phyloP scores from a whole-genome alignment of 2,113 vertebrate genomes.

The Aramus guarauna region DNA sequence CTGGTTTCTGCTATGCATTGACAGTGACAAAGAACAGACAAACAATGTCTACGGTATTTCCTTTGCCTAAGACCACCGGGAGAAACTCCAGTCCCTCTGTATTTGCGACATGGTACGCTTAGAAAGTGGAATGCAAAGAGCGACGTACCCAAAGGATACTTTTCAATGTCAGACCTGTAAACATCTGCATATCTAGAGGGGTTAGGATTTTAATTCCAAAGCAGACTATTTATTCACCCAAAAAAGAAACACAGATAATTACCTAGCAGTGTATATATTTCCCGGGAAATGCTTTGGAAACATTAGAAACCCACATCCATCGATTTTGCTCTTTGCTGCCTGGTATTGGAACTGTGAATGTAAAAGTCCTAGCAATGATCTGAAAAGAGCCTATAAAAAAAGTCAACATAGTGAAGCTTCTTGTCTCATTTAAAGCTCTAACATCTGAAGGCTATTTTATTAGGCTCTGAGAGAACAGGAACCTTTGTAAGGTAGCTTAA shows the following conservation, averaged over 20 bases:
- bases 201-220: background rate
- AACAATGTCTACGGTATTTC: background rate
- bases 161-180: background rate
- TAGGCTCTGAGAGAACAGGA: background rate
- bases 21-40: background rate
- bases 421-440: background rate
- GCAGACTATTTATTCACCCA: background rate
- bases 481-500: background rate
- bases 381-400: background rate
- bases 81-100: background rate
- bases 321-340: background rate
- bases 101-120: background rate
- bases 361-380: background rate
- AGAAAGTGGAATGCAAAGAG: background rate
- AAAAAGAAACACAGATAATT: background rate
- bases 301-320: background rate
- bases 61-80: background rate
- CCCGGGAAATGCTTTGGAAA: background rate
- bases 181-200: background rate
- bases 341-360: background rate
- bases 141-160: background rate
- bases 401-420: background rate
- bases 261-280: background rate
- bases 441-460: background rate
- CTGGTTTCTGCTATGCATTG: background rate